A percentile compares a stretch with the other conserved stretches of the same genome.
Evolutionary conservation across 2,797 vertebrate genomes (phyloP).

Genomic region (Allobates femoralis): DNA sequence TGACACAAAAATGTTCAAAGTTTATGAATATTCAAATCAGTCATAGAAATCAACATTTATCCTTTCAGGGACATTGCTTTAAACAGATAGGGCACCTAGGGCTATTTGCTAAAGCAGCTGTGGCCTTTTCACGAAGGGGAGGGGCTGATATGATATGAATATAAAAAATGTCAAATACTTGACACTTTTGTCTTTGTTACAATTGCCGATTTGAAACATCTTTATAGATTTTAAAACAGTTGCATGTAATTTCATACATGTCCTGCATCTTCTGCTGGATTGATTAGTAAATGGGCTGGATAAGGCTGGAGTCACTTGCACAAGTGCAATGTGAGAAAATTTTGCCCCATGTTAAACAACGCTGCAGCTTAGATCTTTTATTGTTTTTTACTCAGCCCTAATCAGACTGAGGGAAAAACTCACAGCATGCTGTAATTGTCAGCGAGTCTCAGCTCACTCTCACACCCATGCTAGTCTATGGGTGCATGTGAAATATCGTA

Average conservation of each 20-base stretch:
- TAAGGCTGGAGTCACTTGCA: background rate
- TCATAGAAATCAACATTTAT: background rate
- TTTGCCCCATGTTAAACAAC: no score
- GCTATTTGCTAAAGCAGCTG: constrained; percentile 23
- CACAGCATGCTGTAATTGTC: no score
- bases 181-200: background rate
- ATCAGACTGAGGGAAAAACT: no score
- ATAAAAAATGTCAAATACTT: background rate
- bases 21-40: background rate
- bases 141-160: background rate
- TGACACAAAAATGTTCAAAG: background rate
- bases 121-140: background rate
- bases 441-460: no score
- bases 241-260: background rate
- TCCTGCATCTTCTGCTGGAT: background rate
- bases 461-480: no score
- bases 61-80: background rate
- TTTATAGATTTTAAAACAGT: background rate
- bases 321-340: no score
- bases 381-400: no score
- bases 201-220: background rate
- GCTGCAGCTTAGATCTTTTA: no score
- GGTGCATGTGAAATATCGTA: no score
- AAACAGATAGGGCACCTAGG: background rate
- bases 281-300: background rate